Conservation (phyloP, 1,140 invertebrate species). For the Rhagoletis pomonella region DNA sequence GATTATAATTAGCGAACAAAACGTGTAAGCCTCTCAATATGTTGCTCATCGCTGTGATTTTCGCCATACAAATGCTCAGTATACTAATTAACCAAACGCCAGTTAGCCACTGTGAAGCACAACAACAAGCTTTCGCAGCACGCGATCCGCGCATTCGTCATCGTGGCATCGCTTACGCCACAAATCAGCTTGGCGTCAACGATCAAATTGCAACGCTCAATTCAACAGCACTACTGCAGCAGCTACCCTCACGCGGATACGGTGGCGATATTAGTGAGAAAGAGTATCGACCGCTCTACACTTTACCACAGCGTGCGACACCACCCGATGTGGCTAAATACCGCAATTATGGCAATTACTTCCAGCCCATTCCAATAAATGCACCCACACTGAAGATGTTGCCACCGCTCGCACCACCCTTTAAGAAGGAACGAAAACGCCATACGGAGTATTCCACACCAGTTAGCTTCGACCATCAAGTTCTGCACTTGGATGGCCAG, state of each 20-base stretch:
- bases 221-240: not conserved
- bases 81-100: not conserved
- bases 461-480: not conserved
- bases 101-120: not conserved
- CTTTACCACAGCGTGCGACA: conserved; percentile 63
- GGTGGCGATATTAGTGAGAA: not conserved
- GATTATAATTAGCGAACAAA: not conserved
- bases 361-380: not conserved
- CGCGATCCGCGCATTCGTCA: not conserved
- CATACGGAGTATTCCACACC: not conserved
- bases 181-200: not conserved
- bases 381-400: not conserved
- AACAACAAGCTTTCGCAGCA: not conserved
- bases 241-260: not conserved
- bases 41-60: not conserved
- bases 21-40: not conserved
- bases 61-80: not conserved
- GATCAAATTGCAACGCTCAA: not conserved
- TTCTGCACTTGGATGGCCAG: not conserved
- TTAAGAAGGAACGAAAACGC: not conserved
- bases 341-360: conserved; percentile 68
- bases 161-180: not conserved
- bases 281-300: conserved; percentile 53
- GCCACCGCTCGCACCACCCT: not conserved
- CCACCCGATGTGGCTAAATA: conserved; percentile 67